A percentile compares a stretch with the other conserved stretches of the same genome.
phyloP scores from a whole-genome alignment of 2,888 invertebrate genomes.

The Cataglyphis cursor region DNA sequence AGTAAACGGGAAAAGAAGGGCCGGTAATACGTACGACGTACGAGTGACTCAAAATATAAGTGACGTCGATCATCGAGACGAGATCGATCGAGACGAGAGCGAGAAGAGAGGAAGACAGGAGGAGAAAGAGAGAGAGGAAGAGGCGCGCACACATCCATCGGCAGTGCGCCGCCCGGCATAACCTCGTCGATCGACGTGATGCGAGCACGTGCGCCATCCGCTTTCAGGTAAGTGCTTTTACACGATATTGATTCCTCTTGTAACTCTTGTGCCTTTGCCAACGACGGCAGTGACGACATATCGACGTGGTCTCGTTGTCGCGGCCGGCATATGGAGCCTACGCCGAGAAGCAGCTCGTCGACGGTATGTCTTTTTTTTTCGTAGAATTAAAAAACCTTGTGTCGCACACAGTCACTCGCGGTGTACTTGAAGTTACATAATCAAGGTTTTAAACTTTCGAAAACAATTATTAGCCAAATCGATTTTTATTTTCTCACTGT shows the following conservation, averaged over 20 bases:
- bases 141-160: not conserved
- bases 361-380: not conserved
- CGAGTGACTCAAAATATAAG: conserved; percentile 63
- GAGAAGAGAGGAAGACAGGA: not conserved
- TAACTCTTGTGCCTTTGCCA: not conserved
- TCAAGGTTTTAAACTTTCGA: not conserved
- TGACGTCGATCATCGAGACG: conserved; percentile 61
- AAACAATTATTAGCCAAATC: too few species aligned
- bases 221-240: conserved; percentile 65
- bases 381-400: not conserved
- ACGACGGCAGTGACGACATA: conserved; percentile 6
- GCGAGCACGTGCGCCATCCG: conserved; percentile 67
- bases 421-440: not conserved
- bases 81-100: conserved; percentile 33
- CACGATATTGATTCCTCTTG: conserved; percentile 47
- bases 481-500: not conserved
- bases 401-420: not conserved
- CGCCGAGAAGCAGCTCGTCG: not conserved
- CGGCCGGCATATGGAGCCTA: not conserved
- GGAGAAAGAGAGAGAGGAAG: not conserved
- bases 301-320: conserved; percentile 14
- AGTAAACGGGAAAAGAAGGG: not conserved
- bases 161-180: conserved; percentile 44
- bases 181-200: conserved; percentile 46
- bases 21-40: not conserved